These are phyloP conservation scores for Nannobrachium achirus DNA, from an alignment of 2,113 vertebrate species.

Conservation along the genomic window DNA sequence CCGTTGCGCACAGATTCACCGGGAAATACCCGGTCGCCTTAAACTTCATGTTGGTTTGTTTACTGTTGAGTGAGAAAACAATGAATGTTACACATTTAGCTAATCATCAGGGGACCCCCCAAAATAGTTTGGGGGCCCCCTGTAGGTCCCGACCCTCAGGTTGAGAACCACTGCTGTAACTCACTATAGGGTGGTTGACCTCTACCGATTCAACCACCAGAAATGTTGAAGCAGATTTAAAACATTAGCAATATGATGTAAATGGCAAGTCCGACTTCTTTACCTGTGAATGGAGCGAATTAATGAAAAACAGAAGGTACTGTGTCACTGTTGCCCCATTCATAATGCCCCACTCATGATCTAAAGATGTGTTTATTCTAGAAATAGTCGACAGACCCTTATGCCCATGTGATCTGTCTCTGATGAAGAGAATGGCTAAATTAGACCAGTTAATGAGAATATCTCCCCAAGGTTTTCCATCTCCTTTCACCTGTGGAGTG, in stretches of 20 bases:
- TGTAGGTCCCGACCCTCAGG: too few relatives aligned
- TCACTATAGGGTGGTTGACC: conserved; percentile 65
- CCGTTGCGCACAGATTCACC: conserved; percentile 27
- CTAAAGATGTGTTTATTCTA: conserved; percentile 40
- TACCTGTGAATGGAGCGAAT: conserved; percentile 28
- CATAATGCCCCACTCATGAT: conserved; percentile 15
- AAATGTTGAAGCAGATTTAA: conserved; percentile 56
- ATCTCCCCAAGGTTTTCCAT: conserved; percentile 31
- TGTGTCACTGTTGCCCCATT: conserved; percentile 23
- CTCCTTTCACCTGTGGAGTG: conserved; percentile 29
- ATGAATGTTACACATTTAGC: too few relatives aligned
- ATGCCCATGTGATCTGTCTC: conserved; percentile 27
- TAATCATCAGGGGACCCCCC: too few relatives aligned
- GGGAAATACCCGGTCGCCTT: too few relatives aligned
- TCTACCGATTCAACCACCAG: conserved; percentile 63
- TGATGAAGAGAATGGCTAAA: conserved; percentile 41
- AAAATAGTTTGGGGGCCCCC: too few relatives aligned
- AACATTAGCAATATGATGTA: conserved; percentile 41
- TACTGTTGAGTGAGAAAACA: conserved; percentile 48
- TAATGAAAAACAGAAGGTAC: conserved; percentile 24
- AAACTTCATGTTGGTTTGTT: too few relatives aligned
- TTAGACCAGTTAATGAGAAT: conserved; percentile 59
- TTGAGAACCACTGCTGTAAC: conserved; percentile 53
- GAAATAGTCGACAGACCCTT: conserved; percentile 24
- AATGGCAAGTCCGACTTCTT: conserved; percentile 24